A percentile compares a stretch with the other conserved stretches of the same genome.
Evolutionary conservation across 2,797 vertebrate genomes (phyloP).

Genomic region (Lagocephalus sceleratus): DNA sequence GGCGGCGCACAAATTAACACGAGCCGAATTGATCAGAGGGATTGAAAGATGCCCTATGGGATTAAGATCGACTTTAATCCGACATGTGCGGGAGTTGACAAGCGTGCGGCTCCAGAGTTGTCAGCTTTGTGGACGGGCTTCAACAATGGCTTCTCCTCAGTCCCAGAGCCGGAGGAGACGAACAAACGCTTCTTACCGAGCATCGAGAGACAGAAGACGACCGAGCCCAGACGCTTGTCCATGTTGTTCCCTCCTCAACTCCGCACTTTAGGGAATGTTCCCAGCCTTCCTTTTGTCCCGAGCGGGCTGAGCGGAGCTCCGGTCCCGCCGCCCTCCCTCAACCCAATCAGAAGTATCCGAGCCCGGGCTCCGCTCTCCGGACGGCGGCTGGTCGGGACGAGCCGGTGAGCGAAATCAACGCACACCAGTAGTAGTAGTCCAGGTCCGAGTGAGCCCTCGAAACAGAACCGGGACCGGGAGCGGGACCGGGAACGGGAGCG

Average conservation of each 20-base stretch:
- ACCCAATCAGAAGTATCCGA: slow-evolving; percentile 42
- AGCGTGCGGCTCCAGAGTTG: neutral
- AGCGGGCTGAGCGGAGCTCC: slow-evolving; percentile 22
- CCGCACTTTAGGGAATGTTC: neutral
- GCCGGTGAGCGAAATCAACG: slow-evolving; percentile 19
- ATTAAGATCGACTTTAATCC: accelerated
- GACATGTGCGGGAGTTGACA: accelerated
- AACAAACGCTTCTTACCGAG: slow-evolving; percentile 56
- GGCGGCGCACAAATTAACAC: accelerated
- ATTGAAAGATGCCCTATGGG: accelerated
- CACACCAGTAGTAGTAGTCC: slow-evolving; percentile 11
- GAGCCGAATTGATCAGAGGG: slow-evolving; percentile 8
- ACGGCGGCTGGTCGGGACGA: slow-evolving; percentile 30
- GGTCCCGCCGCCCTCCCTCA: slow-evolving; percentile 45
- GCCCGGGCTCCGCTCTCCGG: no score
- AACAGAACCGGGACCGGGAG: slow-evolving; percentile 22
- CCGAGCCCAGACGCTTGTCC: slow-evolving; percentile 17
- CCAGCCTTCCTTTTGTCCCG: slow-evolving; percentile 46
- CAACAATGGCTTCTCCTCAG: neutral
- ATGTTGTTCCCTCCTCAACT: slow-evolving; percentile 20
- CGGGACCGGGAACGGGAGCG: no score
- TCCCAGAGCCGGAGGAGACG: slow-evolving; percentile 26
- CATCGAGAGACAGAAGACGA: slow-evolving; percentile 29
- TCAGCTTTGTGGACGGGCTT: neutral
- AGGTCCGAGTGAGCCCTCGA: neutral